Evolutionary conservation across 2,113 vertebrate genomes (phyloP).

Genomic region (Notiomystis cincta): DNA sequence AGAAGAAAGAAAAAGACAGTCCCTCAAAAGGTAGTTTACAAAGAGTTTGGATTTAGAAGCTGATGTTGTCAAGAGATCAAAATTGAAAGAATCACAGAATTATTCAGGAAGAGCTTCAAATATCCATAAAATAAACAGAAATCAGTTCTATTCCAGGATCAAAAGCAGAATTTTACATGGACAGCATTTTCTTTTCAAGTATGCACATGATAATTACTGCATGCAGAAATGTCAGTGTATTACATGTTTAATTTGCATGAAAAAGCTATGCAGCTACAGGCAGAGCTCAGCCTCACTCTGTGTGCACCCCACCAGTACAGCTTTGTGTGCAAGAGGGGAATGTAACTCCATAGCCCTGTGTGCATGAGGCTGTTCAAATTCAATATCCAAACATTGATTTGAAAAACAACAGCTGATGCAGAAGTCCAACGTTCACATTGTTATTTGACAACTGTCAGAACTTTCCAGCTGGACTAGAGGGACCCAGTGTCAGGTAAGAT

Average conservation of each 20-base stretch:
- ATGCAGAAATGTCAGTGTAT: background rate
- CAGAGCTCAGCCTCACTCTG: background rate
- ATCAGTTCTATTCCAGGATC: background rate
- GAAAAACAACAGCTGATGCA: background rate
- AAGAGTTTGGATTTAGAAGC: background rate
- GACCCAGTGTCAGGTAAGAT: background rate
- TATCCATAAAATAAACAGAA: background rate
- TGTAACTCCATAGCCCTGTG: background rate
- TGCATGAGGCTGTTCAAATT: background rate
- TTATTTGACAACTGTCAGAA: background rate
- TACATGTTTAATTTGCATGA: background rate
- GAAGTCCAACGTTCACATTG: background rate
- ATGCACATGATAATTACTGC: background rate
- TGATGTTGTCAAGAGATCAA: background rate
- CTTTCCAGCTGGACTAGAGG: background rate
- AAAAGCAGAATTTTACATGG: background rate
- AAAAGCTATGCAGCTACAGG: background rate
- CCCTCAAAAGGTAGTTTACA: background rate
- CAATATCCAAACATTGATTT: background rate
- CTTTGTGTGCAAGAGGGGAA: background rate
- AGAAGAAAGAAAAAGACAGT: background rate
- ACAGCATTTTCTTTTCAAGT: constrained; percentile 6
- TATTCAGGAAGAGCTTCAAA: constrained; percentile 6
- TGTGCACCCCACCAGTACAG: background rate
- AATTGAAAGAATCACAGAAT: background rate